Percentiles rank a stretch among this genome's conserved stretches.
These are phyloP conservation scores for Centropus unirufus DNA, from an alignment of 2,113 vertebrate species.

Conservation along the genomic window DNA sequence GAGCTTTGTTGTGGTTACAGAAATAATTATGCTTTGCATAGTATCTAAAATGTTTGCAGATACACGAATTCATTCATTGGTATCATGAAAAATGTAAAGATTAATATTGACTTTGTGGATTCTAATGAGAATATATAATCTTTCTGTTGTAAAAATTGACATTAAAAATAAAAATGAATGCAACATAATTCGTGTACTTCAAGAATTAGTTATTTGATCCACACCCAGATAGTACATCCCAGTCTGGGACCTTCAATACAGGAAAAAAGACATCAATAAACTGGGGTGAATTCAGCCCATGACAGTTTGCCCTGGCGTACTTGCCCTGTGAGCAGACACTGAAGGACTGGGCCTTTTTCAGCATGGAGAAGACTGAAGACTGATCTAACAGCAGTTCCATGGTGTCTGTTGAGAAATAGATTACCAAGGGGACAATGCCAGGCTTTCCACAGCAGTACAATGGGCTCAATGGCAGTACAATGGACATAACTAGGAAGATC, in stretches of 20 bases:
- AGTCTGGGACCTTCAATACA: neutral
- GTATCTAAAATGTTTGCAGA: neutral
- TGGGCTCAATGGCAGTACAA: neutral
- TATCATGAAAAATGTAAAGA: neutral
- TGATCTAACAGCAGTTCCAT: neutral
- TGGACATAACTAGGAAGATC: neutral
- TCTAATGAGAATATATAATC: neutral
- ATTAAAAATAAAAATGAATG: neutral
- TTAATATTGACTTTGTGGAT: neutral
- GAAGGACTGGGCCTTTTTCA: neutral
- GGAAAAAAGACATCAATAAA: neutral
- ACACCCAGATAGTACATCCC: neutral
- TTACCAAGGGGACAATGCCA: neutral
- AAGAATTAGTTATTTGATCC: neutral
- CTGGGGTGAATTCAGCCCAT: neutral
- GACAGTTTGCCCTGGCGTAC: neutral
- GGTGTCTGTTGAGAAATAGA: neutral
- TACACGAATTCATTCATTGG: neutral
- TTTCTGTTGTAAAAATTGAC: neutral
- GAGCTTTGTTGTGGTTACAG: neutral
- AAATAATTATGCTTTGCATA: neutral
- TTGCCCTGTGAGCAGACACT: neutral
- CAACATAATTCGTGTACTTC: neutral
- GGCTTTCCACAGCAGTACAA: neutral
- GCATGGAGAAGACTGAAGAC: neutral